Percentiles rank a stretch among this genome's conserved stretches.
These are phyloP conservation scores for Gila robusta DNA, from an alignment of 2,797 vertebrate species.

Conservation along the genomic window DNA sequence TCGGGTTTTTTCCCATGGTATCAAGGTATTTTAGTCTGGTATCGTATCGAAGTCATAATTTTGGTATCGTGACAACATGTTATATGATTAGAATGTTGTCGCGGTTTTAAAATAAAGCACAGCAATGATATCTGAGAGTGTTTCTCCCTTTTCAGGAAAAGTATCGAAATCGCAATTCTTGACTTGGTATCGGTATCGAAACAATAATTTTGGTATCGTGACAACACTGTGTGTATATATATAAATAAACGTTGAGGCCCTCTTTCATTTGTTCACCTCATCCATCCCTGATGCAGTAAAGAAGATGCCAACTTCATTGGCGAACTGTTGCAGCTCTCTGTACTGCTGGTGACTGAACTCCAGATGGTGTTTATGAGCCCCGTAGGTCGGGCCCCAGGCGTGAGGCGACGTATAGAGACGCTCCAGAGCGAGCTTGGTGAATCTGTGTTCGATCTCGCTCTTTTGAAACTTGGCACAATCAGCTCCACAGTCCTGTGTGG, in stretches of 20 bases:
- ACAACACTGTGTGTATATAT: too few species aligned
- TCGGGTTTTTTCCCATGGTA: too few species aligned
- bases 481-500: slow-evolving; percentile 86
- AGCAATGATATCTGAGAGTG: too few species aligned
- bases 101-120: too few species aligned
- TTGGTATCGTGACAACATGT: too few species aligned
- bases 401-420: slow-evolving; percentile 73
- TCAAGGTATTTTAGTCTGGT: too few species aligned
- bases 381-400: slow-evolving; percentile 87
- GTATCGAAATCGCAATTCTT: too few species aligned
- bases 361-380: slow-evolving; percentile 91
- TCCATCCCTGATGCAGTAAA: slow-evolving; percentile 98
- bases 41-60: too few species aligned
- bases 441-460: slow-evolving; percentile 86
- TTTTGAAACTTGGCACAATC: slow-evolving; percentile 97
- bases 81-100: too few species aligned
- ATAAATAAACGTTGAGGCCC: neutral
- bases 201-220: too few species aligned
- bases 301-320: slow-evolving; percentile 89
- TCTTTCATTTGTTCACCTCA: slow-evolving; percentile 79
- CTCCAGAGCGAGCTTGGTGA: slow-evolving; percentile 76
- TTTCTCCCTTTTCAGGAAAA: too few species aligned
- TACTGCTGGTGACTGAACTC: slow-evolving; percentile 94
- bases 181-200: too few species aligned
- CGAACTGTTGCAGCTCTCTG: slow-evolving; percentile 87